Conservation (phyloP, 2,888 invertebrate genomes). For the Spisula solida region DNA sequence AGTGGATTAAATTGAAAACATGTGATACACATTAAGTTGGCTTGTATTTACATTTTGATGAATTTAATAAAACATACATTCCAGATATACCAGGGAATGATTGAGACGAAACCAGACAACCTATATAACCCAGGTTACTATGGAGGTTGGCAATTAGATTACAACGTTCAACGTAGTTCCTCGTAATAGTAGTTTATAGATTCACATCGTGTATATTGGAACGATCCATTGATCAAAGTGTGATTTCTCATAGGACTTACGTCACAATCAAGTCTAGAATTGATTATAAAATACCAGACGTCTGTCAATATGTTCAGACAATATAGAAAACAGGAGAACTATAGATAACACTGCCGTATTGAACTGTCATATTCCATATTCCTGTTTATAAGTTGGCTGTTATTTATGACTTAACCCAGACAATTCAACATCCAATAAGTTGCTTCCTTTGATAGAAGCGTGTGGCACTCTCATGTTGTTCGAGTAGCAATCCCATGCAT, state of each 20-base stretch:
- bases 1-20: not conserved
- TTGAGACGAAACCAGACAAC: not conserved
- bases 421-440: no score
- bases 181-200: not conserved
- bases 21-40: not conserved
- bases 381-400: no score
- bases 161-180: not conserved
- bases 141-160: not conserved
- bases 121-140: not conserved
- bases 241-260: not conserved
- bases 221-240: not conserved
- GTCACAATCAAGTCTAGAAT: not conserved
- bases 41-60: not conserved
- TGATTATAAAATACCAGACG: not conserved
- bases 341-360: no score
- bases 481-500: no score
- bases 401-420: no score
- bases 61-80: not conserved
- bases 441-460: no score
- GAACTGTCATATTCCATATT: no score
- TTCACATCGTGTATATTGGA: not conserved
- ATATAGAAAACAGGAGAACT: not conserved
- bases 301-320: not conserved
- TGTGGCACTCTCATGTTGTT: no score
- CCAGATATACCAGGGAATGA: not conserved